Evolutionary conservation across 2,113 vertebrate genomes (phyloP).

Genomic region (Vulpes vulpes): DNA sequence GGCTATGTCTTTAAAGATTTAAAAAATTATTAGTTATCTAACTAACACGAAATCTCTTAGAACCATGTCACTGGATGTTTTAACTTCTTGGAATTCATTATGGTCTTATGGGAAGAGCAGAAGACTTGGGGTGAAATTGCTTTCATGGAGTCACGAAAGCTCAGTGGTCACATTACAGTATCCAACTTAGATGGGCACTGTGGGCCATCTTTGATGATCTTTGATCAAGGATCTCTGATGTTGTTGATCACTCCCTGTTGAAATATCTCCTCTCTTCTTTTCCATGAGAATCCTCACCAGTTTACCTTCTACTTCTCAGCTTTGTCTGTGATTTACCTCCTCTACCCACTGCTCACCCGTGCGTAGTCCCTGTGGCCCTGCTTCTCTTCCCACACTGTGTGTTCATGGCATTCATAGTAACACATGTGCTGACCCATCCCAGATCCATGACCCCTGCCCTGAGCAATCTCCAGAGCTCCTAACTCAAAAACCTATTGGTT

Average conservation of each 20-base stretch:
- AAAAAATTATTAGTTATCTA: neutral
- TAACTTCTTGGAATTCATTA: neutral
- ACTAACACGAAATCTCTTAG: neutral
- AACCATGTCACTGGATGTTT: neutral
- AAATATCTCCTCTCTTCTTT: neutral
- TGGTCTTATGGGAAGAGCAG: neutral
- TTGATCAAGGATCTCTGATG: no score
- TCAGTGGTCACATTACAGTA: neutral
- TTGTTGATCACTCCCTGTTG: neutral
- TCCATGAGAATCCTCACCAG: neutral
- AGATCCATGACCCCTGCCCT: neutral
- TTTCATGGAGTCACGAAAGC: neutral
- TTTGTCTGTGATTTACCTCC: neutral
- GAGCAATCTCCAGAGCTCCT: neutral
- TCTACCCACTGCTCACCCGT: neutral
- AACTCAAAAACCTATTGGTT: neutral
- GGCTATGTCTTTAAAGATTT: neutral
- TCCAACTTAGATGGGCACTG: neutral
- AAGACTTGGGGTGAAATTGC: neutral
- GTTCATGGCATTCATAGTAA: rapidly evolving
- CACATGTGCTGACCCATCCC: rapidly evolving
- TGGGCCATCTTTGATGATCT: no score
- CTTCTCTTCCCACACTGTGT: neutral
- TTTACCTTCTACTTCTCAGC: neutral
- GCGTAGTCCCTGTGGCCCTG: neutral